These are phyloP conservation scores for Marasmarcha lunaedactyla DNA, from an alignment of 2,888 invertebrate genomes.

Conservation along the genomic window DNA sequence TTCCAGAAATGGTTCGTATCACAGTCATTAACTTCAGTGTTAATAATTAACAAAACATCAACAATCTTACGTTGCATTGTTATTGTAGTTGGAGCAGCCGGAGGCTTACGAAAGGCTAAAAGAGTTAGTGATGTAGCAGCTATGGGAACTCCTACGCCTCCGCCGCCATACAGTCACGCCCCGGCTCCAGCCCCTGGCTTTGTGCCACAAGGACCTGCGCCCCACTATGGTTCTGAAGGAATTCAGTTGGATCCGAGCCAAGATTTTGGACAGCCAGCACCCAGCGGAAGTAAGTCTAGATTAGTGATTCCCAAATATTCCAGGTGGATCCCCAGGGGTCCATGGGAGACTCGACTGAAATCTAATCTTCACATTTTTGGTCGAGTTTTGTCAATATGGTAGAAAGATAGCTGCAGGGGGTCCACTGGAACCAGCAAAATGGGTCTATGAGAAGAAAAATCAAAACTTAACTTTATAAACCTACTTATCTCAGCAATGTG, in stretches of 20 bases:
- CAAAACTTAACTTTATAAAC: too few species aligned
- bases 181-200: conserved; percentile 32
- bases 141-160: conserved; percentile 70
- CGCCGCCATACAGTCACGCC: conserved; percentile 33
- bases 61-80: conserved; percentile 12
- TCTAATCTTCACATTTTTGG: too few species aligned
- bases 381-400: too few species aligned
- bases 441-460: too few species aligned
- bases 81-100: conserved; percentile 36
- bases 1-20: conserved; percentile 53
- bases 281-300: conserved; percentile 32
- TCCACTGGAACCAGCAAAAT: too few species aligned
- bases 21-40: background rate
- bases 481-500: too few species aligned
- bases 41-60: conserved; percentile 3
- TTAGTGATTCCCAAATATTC: too few species aligned
- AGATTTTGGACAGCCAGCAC: conserved; percentile 25
- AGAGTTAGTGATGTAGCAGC: conserved; percentile 78
- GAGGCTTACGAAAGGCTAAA: conserved; percentile 70
- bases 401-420: too few species aligned
- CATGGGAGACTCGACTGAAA: too few species aligned
- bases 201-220: conserved; percentile 34
- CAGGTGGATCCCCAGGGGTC: too few species aligned
- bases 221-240: conserved; percentile 42
- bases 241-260: conserved; percentile 44